Conservation (phyloP, 2,797 vertebrate species). For the Fistularia tabacaria region DNA sequence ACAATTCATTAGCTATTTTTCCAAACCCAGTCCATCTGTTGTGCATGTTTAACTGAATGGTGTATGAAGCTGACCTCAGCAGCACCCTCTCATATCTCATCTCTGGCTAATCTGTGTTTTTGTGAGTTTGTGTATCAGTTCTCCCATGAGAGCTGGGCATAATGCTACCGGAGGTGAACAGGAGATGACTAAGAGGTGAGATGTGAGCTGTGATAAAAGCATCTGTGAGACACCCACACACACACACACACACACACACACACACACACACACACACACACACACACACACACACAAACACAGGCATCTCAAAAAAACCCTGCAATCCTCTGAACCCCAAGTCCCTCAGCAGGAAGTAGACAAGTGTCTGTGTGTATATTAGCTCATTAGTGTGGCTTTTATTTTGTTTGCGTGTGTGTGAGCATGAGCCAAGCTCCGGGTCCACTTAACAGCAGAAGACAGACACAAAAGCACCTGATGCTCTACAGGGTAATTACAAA, state of each 20-base stretch:
- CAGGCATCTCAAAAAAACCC: conserved; percentile 40
- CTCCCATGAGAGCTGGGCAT: conserved; percentile 49
- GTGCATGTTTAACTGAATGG: not conserved
- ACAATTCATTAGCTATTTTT: no score
- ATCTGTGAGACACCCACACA: conserved; percentile 18
- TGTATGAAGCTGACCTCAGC: conserved; percentile 30
- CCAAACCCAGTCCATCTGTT: not conserved
- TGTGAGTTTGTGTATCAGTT: conserved; percentile 41
- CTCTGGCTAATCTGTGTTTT: conserved; percentile 52
- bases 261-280: conserved; percentile 16
- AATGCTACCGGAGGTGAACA: conserved; percentile 66
- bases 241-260: conserved; percentile 14
- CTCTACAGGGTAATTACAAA: conserved; percentile 38
- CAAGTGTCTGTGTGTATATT: conserved; percentile 41
- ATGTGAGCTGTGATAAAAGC: conserved; percentile 59
- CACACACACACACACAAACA: conserved; percentile 26
- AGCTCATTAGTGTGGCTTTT: conserved; percentile 37
- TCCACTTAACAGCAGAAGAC: conserved; percentile 51
- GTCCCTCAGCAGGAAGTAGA: conserved; percentile 59
- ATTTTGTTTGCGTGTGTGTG: conserved; percentile 17
- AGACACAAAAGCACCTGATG: conserved; percentile 56
- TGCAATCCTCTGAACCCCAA: conserved; percentile 49
- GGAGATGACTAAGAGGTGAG: conserved; percentile 63
- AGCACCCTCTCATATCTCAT: conserved; percentile 43
- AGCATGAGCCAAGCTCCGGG: conserved; percentile 30